These are phyloP conservation scores for Cryptoblepharus egeriae DNA, from an alignment of 2,797 vertebrate genomes.

Conservation along the genomic window DNA sequence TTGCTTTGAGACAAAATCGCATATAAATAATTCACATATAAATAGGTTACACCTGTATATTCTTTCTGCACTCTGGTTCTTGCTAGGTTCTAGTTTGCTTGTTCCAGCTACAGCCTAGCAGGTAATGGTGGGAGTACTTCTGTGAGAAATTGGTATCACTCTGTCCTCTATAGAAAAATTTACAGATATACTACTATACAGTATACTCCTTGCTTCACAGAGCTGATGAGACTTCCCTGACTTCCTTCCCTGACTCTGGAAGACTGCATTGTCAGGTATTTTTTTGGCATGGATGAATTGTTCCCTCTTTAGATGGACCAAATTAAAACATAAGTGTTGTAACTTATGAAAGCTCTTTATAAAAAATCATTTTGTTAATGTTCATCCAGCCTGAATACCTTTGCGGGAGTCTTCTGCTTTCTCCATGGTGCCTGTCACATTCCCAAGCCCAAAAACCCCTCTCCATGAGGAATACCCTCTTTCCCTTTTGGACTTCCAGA, in stretches of 20 bases:
- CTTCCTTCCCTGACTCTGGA: neutral
- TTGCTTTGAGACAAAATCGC: no score
- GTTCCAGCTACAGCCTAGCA: neutral
- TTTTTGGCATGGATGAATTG: neutral
- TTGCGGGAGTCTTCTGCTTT: neutral
- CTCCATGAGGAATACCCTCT: slow-evolving; percentile 24
- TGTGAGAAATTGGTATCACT: neutral
- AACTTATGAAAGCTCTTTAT: slow-evolving; percentile 20
- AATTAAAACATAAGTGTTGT: slow-evolving; percentile 25
- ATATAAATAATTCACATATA: no score
- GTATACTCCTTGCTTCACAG: neutral
- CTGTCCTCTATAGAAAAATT: neutral
- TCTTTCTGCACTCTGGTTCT: neutral
- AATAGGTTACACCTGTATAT: no score
- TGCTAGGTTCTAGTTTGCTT: neutral
- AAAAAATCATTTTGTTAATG: slow-evolving; percentile 21
- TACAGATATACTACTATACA: neutral
- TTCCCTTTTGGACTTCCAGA: neutral
- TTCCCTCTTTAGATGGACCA: neutral
- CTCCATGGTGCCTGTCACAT: slow-evolving; percentile 17
- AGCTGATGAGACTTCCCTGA: neutral
- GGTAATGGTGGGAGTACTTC: neutral
- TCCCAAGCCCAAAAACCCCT: neutral
- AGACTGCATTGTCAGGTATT: neutral
- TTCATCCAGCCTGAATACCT: neutral